Evolutionary conservation across 2,888 invertebrate genomes (phyloP).

Genomic region (Oligia fasciuncula): DNA sequence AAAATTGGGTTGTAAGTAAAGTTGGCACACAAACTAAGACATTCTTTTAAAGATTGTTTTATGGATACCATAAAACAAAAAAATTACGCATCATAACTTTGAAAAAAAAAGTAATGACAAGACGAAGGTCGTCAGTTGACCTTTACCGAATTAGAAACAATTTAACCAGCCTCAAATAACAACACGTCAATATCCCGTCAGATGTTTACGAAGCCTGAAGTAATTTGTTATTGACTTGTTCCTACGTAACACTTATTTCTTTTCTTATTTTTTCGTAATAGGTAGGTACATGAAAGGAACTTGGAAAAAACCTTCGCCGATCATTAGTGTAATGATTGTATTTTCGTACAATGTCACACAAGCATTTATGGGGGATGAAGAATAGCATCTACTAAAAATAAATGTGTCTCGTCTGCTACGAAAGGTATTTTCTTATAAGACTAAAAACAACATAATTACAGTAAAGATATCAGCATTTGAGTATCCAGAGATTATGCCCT

Average conservation of each 20-base stretch:
- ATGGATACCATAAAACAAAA: background rate
- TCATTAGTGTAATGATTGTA: slow-evolving; percentile 21
- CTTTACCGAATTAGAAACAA: background rate
- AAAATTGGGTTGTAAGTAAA: too few species aligned
- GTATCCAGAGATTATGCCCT: background rate
- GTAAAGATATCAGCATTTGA: background rate
- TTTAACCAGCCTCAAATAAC: background rate
- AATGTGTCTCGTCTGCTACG: background rate
- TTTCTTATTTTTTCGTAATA: background rate
- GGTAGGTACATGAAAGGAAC: slow-evolving; percentile 8
- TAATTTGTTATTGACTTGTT: background rate
- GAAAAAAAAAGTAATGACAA: background rate
- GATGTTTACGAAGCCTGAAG: background rate
- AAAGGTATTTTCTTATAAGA: background rate
- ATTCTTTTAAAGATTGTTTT: background rate
- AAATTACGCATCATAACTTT: background rate
- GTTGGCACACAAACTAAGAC: too few species aligned
- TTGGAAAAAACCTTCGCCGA: background rate
- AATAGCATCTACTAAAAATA: background rate
- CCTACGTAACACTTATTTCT: background rate
- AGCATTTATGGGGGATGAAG: background rate
- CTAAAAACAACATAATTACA: background rate
- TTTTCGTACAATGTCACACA: slow-evolving; percentile 15
- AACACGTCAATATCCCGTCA: background rate
- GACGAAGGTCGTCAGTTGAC: background rate